A percentile compares a stretch with the other conserved stretches of the same genome.
These are phyloP conservation scores for Cromileptes altivelis DNA, from an alignment of 2,113 vertebrate genomes.

Conservation along the genomic window DNA sequence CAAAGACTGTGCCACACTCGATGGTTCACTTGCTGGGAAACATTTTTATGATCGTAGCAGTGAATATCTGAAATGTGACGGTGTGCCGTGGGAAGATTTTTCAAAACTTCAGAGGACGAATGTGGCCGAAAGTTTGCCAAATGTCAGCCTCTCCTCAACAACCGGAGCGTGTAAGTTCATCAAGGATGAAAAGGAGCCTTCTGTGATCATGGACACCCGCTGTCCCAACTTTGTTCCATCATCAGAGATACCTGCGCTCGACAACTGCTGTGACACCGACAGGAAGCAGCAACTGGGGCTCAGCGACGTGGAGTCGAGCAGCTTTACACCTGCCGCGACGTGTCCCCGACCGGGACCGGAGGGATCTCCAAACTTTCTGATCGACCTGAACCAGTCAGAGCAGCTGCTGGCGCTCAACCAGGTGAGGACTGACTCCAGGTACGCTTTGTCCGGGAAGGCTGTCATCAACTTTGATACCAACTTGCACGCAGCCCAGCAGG, in stretches of 20 bases:
- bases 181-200: conserved; percentile 79
- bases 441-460: conserved; percentile 52
- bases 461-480: conserved; percentile 55
- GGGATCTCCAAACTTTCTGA: conserved; percentile 66
- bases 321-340: conserved; percentile 27
- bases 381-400: conserved; percentile 68
- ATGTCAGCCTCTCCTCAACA: conserved; percentile 19
- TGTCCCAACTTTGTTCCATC: conserved; percentile 64
- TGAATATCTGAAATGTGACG: conserved; percentile 69
- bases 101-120: conserved; percentile 47
- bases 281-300: conserved; percentile 61
- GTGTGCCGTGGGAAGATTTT: conserved; percentile 64
- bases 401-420: conserved; percentile 38
- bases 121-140: conserved; percentile 45
- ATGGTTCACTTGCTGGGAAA: conserved; percentile 52
- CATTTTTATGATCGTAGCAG: conserved; percentile 56
- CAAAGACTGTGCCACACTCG: conserved; percentile 57
- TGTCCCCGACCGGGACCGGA: conserved; percentile 37
- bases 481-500: conserved; percentile 22
- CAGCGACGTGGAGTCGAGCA: conserved; percentile 29
- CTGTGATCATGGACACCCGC: conserved; percentile 67
- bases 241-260: conserved; percentile 51
- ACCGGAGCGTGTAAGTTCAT: conserved; percentile 72
- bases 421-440: conserved; percentile 66
- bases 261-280: conserved; percentile 60